Conservation (phyloP, 2,113 vertebrate species). For the Odocoileus virginianus region DNA sequence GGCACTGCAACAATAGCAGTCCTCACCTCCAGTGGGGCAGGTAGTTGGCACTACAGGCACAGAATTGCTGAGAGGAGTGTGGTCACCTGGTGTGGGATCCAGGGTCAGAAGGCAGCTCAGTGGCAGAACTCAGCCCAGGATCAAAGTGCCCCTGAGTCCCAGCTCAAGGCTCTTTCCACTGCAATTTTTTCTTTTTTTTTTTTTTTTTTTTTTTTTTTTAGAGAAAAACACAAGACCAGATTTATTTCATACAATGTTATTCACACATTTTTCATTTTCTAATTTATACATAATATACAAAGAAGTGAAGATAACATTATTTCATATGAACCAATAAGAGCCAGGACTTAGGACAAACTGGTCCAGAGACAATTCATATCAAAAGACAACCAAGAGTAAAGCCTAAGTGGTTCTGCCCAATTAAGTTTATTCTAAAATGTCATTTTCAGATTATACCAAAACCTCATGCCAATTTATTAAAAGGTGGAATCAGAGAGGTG, state of each 20-base stretch:
- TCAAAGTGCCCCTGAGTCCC: background rate
- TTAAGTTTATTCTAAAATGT: constrained; percentile 46
- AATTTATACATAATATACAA: constrained; percentile 88
- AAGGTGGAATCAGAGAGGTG: constrained; percentile 8
- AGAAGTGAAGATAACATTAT: constrained; percentile 83
- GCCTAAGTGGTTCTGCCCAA: constrained; percentile 77
- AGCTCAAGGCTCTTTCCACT: background rate
- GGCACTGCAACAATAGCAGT: too few species aligned
- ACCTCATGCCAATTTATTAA: constrained; percentile 46
- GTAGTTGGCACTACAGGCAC: background rate
- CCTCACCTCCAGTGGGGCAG: background rate
- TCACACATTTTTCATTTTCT: constrained; percentile 84
- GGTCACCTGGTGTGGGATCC: background rate
- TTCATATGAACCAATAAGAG: constrained; percentile 81
- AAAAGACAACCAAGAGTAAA: constrained; percentile 74
- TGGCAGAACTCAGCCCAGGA: background rate
- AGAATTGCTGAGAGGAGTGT: background rate
- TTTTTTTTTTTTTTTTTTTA: too few species aligned
- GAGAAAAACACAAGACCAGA: constrained; percentile 85
- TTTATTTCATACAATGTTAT: constrained; percentile 86
- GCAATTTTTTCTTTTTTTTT: too few species aligned
- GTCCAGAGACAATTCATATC: constrained; percentile 78
- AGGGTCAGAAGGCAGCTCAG: background rate
- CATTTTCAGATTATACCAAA: constrained; percentile 38
- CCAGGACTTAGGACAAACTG: constrained; percentile 80